Percentiles rank a stretch among this genome's conserved stretches.
Conservation (phyloP, 2,797 vertebrate species). For the Acipenser oxyrinchus region DNA sequence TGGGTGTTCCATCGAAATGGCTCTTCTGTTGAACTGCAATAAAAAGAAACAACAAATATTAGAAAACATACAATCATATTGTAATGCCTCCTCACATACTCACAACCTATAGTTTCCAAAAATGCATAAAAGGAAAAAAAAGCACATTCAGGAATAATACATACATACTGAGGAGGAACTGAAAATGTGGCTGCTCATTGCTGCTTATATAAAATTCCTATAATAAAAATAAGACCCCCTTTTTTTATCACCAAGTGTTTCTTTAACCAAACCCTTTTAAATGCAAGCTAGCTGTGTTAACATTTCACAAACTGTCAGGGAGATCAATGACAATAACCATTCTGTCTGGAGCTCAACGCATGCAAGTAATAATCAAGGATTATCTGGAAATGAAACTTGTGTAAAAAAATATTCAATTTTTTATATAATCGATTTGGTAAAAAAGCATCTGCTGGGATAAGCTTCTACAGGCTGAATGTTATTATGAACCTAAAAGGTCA, state of each 20-base stretch:
- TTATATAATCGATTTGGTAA: constrained; percentile 11
- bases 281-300: not conserved
- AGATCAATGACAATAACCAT: constrained; percentile 20
- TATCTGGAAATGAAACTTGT: constrained; percentile 20
- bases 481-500: constrained; percentile 24
- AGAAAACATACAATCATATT: constrained; percentile 15
- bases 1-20: constrained; percentile 92
- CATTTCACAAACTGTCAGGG: constrained; percentile 12
- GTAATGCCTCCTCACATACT: not conserved
- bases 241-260: too few relatives aligned
- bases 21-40: constrained; percentile 86
- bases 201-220: too few relatives aligned
- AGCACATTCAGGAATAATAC: not conserved
- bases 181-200: too few relatives aligned
- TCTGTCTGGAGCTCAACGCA: constrained; percentile 16
- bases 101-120: not conserved
- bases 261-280: not conserved
- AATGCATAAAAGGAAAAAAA: constrained; percentile 1
- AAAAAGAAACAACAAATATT: constrained; percentile 29
- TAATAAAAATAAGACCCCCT: too few relatives aligned
- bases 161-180: not conserved
- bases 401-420: constrained; percentile 15
- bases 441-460: constrained; percentile 8
- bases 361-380: constrained; percentile 29
- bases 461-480: not conserved